Base-by-base conservation (phyloP, 2,888 invertebrate species). In the Epicampocera succincta region DNA sequence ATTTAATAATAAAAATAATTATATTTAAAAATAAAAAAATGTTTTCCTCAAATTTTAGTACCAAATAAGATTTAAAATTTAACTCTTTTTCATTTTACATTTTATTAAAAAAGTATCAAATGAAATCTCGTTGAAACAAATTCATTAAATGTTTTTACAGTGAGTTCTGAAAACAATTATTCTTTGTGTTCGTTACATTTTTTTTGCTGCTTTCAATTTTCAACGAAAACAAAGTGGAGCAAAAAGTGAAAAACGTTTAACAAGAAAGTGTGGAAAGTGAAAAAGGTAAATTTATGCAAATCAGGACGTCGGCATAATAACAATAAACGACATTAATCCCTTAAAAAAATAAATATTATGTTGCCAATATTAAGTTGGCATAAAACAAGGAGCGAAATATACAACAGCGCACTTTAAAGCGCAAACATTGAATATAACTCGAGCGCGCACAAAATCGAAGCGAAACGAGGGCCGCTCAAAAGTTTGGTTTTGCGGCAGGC, bases 321-420 rank as follows among this genome's bases (percentile, higher is more conserved):
- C 83, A 85, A 84, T 84, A 85, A 85, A 80, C 83, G 82, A 77
- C 83, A 84, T 84, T 84, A 83, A 85, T 84, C 85, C 85, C 84
- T 80, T 68, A 82, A 75, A 78, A 84, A 84, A 85, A 84, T 80
- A 84, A 84, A 85, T 81, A 84, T 13, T 48, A 19, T 56, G 44
- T 61, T 74, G 46, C 17, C 58, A 77, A 60, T 52, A 42, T 9
- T 5, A 40, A 56, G n/a, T n/a, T 2, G 9, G 0, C 33, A 12
- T 3, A 48, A 63, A 46, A 42, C 40, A 3, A 29, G 42, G 4
- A 40, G 46, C 42, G 33, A 58, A 42, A 63, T 42, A 48, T 19
- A 42, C 29, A 48, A 21, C n/a, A 46, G 68, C n/a, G n/a, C 75
- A 48, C 29, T 29, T 42, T 58, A n/a, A 19, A 38, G 3, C 42